Evolutionary conservation across 2,113 vertebrate genomes (phyloP), one percentile per base, ranked within the genome.

Genomic region (Bufo bufo): DNA sequence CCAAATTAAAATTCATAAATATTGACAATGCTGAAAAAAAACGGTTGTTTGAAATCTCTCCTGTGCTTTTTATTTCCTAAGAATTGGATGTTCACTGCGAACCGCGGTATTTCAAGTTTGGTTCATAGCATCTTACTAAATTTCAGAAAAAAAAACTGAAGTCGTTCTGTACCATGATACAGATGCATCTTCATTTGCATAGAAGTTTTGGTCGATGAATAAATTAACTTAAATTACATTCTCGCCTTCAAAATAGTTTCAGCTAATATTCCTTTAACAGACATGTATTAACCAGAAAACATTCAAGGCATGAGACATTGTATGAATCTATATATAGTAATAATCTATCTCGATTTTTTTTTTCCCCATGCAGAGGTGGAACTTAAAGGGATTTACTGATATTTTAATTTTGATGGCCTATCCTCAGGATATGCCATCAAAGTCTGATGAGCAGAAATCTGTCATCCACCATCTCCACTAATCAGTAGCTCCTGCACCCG

Each of bases 1-100:
- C 61, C 61, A 66, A 89, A 89, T 84, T 89, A 84, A 89, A 89
- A 89, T 89, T 89, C 82, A 89, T 89, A 89, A 89, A 89, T 84
- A 89, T 89, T 89, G 87, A 89, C 87, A 89, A 84, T 89, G 50
- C 81, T 43, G 87, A 78, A 61, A 78, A 75, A 71, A 84, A 89
- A 78, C 17, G 50, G 9, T 78, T 63, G 75, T 89, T 89, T 89
- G 81, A 78, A 84, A 84, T 69, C 33, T 84, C 61, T 69, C 49
- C 72, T 66, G 79, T 77, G 54, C 61, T 83, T 77, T 88, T 88
- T 81, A 20, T 74, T 61, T 61, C 69, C 65, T 84, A 66, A 84
- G 82, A 71, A 86, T 49, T 66, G 59, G 33, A 79, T 86, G 47
- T 61, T 81, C 23, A 20, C 20, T 85, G 59, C 59, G 20, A 77